Conservation (phyloP, 2,888 invertebrate genomes). For the Phortica magna region DNA sequence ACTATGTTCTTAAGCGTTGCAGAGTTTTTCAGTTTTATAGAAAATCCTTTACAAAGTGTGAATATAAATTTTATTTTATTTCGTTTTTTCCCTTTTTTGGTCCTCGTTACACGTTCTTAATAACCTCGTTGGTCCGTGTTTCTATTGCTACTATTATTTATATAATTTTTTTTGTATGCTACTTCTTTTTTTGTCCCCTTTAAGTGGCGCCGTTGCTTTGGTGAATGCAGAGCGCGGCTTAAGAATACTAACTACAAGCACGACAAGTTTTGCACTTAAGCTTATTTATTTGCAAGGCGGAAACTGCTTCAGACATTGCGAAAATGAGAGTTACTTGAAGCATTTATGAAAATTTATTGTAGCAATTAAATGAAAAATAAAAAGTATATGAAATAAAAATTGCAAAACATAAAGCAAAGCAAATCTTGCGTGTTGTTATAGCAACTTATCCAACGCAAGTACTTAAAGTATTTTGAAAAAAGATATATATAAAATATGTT, state of each 20-base stretch:
- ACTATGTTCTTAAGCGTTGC: constrained; percentile 31
- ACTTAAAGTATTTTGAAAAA: too few species aligned
- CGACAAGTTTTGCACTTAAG: too few species aligned
- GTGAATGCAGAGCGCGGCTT: not conserved
- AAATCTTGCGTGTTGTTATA: too few species aligned
- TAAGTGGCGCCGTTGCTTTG: constrained; percentile 29
- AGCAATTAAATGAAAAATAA: not conserved
- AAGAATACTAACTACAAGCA: too few species aligned
- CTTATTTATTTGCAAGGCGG: too few species aligned
- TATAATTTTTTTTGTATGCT: constrained; percentile 38
- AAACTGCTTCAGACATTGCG: too few species aligned
- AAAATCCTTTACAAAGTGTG: constrained; percentile 65
- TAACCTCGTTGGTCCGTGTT: constrained; percentile 24
- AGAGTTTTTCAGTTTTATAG: constrained; percentile 48
- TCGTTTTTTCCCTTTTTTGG: constrained; percentile 35
- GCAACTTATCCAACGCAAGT: too few species aligned
- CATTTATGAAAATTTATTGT: not conserved
- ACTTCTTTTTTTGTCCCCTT: not conserved
- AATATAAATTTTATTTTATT: constrained; percentile 64
- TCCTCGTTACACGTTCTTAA: constrained; percentile 4
- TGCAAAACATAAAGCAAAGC: not conserved
- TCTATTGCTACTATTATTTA: constrained; percentile 30
- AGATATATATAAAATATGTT: too few species aligned
- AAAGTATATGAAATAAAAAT: not conserved
- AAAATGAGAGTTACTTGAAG: not conserved